Evolutionary conservation across 2,797 vertebrate genomes (phyloP).

Genomic region (Craterocephalus amniculus): DNA sequence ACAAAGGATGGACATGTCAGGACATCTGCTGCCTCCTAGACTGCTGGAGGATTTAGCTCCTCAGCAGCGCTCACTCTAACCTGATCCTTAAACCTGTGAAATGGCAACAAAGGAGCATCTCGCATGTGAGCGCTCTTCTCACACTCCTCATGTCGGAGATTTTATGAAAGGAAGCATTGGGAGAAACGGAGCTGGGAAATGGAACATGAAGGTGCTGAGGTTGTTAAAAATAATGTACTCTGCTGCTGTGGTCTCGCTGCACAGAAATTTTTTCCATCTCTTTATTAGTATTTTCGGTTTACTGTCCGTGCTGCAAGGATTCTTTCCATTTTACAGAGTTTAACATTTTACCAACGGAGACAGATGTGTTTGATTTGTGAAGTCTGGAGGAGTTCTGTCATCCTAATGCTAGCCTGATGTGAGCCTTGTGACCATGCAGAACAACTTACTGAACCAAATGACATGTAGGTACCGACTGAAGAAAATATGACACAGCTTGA

Average conservation of each 20-base stretch:
- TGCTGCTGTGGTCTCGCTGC: conserved; percentile 51
- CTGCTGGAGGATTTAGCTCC: conserved; percentile 5
- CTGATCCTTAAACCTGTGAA: conserved; percentile 10
- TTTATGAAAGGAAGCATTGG: conserved; percentile 45
- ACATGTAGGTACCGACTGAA: conserved; percentile 7
- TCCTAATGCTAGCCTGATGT: conserved; percentile 21
- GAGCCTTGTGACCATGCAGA: conserved; percentile 13
- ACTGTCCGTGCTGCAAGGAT: conserved; percentile 43
- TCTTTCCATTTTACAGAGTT: conserved; percentile 60
- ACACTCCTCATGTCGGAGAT: conserved; percentile 28
- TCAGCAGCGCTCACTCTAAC: conserved; percentile 5
- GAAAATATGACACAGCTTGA: conserved; percentile 16
- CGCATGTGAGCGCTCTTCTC: not conserved
- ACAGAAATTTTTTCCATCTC: conserved; percentile 64
- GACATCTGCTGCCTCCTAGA: conserved; percentile 5
- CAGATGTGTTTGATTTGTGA: conserved; percentile 47
- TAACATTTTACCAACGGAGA: conserved; percentile 27
- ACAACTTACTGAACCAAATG: conserved; percentile 19
- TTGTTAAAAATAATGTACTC: conserved; percentile 58
- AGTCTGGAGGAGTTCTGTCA: conserved; percentile 41
- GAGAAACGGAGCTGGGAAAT: conserved; percentile 39
- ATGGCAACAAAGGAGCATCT: conserved; percentile 8
- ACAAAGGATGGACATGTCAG: conserved; percentile 10
- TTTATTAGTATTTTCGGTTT: conserved; percentile 58
- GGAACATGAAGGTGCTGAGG: conserved; percentile 59